phyloP scores from a whole-genome alignment of 2,113 vertebrate genomes.

The Crotophaga sulcirostris region DNA sequence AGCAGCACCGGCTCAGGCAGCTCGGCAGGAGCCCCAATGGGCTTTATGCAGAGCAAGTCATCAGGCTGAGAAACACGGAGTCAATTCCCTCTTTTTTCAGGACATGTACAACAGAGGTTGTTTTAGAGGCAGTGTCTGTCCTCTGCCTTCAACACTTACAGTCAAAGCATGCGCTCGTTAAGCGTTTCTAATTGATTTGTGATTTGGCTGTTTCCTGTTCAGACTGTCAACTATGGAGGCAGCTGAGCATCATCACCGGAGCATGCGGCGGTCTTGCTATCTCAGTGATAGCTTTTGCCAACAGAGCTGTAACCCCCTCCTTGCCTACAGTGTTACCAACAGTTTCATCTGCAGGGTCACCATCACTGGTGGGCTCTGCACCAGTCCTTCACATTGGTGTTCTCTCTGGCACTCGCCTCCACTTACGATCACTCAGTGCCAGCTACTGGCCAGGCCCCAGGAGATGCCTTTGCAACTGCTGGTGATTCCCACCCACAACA shows the following conservation, averaged over 20 bases:
- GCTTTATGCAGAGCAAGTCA: not conserved
- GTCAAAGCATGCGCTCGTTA: not conserved
- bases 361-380: not conserved
- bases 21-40: accelerated
- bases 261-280: not conserved
- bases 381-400: accelerated
- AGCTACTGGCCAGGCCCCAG: not conserved
- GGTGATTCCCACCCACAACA: not conserved
- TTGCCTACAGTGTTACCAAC: accelerated
- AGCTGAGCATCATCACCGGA: not conserved
- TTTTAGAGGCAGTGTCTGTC: not conserved
- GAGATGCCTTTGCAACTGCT: not conserved
- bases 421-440: accelerated
- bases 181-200: not conserved
- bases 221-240: not conserved
- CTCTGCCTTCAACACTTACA: not conserved
- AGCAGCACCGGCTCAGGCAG: not conserved
- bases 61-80: not conserved
- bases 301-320: not conserved
- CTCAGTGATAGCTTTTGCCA: not conserved
- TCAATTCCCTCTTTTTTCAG: not conserved
- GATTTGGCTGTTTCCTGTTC: not conserved
- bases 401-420: too few species aligned
- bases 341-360: accelerated
- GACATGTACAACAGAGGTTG: accelerated